These are phyloP conservation scores for Menidia beryllina DNA, from an alignment of 2,113 vertebrate genomes.

Conservation along the genomic window DNA sequence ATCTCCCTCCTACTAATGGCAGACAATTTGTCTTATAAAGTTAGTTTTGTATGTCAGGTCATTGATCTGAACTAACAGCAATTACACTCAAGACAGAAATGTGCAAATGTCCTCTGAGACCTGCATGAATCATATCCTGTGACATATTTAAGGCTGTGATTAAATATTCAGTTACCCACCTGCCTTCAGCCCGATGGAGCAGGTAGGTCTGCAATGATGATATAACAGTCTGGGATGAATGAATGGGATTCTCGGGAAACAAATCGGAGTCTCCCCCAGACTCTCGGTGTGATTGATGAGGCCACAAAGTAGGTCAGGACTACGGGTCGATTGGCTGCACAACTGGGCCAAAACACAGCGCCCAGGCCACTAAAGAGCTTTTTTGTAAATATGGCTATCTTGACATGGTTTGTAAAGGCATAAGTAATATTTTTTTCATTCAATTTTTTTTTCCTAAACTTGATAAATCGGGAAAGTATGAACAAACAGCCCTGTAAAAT, in stretches of 20 bases:
- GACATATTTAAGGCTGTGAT: constrained; percentile 74
- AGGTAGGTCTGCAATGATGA: constrained; percentile 73
- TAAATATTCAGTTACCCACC: constrained; percentile 70
- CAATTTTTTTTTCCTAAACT: not conserved
- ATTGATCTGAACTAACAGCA: constrained; percentile 48
- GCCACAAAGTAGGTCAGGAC: constrained; percentile 75
- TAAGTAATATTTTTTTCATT: not conserved
- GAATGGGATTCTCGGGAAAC: constrained; percentile 70
- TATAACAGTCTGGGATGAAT: constrained; percentile 62
- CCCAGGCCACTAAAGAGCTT: constrained; percentile 38
- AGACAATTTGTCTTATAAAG: constrained; percentile 59
- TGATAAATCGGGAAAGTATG: not conserved
- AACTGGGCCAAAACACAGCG: constrained; percentile 56
- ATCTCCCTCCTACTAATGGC: constrained; percentile 4
- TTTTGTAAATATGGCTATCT: constrained; percentile 15
- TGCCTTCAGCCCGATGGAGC: constrained; percentile 36
- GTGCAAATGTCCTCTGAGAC: constrained; percentile 54
- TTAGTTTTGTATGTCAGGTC: constrained; percentile 48
- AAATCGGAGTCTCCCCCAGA: constrained; percentile 52
- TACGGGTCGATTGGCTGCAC: constrained; percentile 69
- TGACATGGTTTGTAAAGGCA: not conserved
- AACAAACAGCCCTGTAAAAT: not conserved
- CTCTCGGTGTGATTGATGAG: constrained; percentile 65
- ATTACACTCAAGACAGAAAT: constrained; percentile 55
- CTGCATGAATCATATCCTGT: constrained; percentile 70